phyloP scores from a whole-genome alignment of 2,113 vertebrate genomes.

The Rousettus leschenaultii region DNA sequence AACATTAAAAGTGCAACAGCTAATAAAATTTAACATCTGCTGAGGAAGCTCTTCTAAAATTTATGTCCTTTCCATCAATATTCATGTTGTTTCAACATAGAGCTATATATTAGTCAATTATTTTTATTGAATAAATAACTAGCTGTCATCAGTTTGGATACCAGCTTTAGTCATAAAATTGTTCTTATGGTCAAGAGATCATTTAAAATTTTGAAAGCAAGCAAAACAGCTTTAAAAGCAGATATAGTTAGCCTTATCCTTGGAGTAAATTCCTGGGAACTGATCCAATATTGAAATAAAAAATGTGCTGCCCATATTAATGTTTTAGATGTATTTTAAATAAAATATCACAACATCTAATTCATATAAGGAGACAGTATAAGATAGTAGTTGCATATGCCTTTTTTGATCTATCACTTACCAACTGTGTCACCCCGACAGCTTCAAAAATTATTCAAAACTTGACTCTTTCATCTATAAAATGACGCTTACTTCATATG shows the following conservation, averaged over 20 bases:
- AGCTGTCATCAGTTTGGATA: neutral
- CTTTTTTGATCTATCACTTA: neutral
- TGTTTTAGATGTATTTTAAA: neutral
- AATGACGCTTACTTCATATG: neutral
- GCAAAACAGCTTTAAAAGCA: constrained; percentile 8
- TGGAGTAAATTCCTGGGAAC: neutral
- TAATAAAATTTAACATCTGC: neutral
- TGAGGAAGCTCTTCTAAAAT: neutral
- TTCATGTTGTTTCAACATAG: neutral
- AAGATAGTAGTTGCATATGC: neutral
- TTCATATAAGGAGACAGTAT: neutral
- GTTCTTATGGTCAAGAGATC: neutral
- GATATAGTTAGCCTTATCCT: neutral
- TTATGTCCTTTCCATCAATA: neutral
- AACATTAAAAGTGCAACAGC: neutral
- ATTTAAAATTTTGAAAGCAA: constrained; percentile 41
- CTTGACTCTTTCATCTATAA: neutral
- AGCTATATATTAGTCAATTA: neutral
- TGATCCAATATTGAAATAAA: constrained; percentile 19
- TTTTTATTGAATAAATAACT: constrained; percentile 34
- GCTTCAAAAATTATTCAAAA: neutral
- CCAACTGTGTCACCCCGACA: neutral
- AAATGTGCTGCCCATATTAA: neutral
- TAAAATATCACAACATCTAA: neutral
- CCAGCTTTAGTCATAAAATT: neutral